Evolutionary conservation across 2,888 invertebrate genomes (phyloP), one percentile per base, ranked within the genome.

Genomic region (Oasisia sp.): DNA sequence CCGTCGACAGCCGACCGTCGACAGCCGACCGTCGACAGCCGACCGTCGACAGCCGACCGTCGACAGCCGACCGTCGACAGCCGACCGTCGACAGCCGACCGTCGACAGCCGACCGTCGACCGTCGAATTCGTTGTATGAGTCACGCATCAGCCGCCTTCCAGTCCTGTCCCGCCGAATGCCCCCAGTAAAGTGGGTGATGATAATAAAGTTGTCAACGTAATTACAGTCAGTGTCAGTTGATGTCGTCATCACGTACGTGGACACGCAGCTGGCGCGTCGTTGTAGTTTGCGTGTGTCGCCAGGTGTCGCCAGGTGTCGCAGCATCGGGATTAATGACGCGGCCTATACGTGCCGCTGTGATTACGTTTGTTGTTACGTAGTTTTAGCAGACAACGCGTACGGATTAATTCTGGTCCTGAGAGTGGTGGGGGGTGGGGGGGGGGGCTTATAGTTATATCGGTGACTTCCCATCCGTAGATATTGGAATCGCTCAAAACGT

Each of bases 191-290:
- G 74, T 27, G n/a, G 74, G 19, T 74, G n/a, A 74, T 74, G 74
- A 74, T 74, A 74, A 74, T 74, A 74, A 74, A 74, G 74, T 74
- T 74, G 74, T 74, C 74, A 74, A 27, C n/a, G n/a, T 74, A 74
- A 74, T 74, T 27, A 74, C 74, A n/a, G 74, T 74, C n/a, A 74
- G 74, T 74, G 27, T 74, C 74, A 74, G 74, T 74, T 27, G 27
- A 74, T 74, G 74, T 74, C 50, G 50, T 14, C 50, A 50, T 50
- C 50, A 50, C 50, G 50, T 50, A 14, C 14, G 50, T 14, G 50
- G 1, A 9, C 14, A 50, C 8, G 74, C 74, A 74, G 19, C 19
- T 27, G 27, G 27, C 74, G 74, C 74, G 74, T 74, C 74, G 27
- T 27, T 74, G 74, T 74, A 19, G 27, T 27, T 27, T 19, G 74